Conservation (phyloP, 2,888 invertebrate genomes). For the Aphidius colemani region DNA sequence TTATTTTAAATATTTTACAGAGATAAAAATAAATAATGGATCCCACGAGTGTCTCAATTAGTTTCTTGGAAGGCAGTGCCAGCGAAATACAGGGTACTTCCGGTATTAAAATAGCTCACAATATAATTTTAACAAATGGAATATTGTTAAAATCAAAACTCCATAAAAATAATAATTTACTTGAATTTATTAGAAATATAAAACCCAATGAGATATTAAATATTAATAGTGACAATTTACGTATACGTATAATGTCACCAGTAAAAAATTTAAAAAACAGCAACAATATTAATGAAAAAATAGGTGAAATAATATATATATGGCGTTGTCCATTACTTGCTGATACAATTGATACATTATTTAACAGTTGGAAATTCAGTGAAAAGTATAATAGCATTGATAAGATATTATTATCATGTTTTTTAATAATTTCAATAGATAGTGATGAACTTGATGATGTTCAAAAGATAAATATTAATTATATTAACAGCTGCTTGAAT, state of each 20-base stretch:
- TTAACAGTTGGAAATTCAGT: slow-evolving; percentile 64
- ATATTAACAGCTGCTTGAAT: slow-evolving; percentile 32
- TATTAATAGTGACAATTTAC: slow-evolving; percentile 16
- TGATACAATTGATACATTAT: slow-evolving; percentile 61
- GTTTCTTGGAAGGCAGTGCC: slow-evolving; percentile 21
- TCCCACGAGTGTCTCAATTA: slow-evolving; percentile 31
- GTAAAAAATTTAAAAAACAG: no score
- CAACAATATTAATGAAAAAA: slow-evolving; percentile 61
- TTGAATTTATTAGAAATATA: slow-evolving; percentile 31
- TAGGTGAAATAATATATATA: slow-evolving; percentile 54
- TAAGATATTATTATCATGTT: slow-evolving; percentile 62
- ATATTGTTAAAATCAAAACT: slow-evolving; percentile 62
- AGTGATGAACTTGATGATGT: slow-evolving; percentile 12
- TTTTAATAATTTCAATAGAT: slow-evolving; percentile 58
- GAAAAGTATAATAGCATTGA: slow-evolving; percentile 57
- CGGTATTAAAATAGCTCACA: slow-evolving; percentile 63
- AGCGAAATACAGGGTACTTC: slow-evolving; percentile 60
- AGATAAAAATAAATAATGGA: slow-evolving; percentile 1
- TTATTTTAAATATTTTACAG: not conserved
- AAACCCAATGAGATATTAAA: slow-evolving; percentile 14
- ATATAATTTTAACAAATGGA: slow-evolving; percentile 65
- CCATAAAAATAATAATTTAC: slow-evolving; percentile 29
- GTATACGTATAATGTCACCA: slow-evolving; percentile 16
- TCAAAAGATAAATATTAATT: slow-evolving; percentile 19
- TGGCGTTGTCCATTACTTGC: slow-evolving; percentile 65